A percentile compares a stretch with the other conserved stretches of the same genome.
These are phyloP conservation scores for Caenorhabditis angaria DNA, from an alignment of 2,888 invertebrate species.

Conservation along the genomic window DNA sequence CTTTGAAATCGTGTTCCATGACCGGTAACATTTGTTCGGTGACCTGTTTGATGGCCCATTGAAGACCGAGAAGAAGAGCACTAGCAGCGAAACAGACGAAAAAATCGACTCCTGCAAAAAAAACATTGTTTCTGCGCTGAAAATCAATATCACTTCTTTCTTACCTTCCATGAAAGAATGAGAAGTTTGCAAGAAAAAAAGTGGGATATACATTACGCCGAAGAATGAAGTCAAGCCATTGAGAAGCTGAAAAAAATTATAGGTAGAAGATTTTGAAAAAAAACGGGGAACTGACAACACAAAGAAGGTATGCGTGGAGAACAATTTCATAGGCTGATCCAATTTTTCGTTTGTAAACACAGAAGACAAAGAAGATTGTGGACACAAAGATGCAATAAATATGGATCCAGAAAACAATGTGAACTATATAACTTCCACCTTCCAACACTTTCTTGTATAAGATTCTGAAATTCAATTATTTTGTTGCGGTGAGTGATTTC, in stretches of 20 bases:
- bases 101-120: constrained; percentile 26
- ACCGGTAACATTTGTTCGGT: constrained; percentile 56
- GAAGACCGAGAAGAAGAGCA: constrained; percentile 25
- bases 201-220: constrained; percentile 53
- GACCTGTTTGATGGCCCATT: constrained; percentile 36
- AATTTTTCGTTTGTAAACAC: constrained; percentile 49
- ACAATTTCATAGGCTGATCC: constrained; percentile 56
- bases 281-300: constrained; percentile 45
- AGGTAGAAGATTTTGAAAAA: background rate
- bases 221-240: constrained; percentile 56
- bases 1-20: constrained; percentile 52
- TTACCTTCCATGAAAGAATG: constrained; percentile 51
- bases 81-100: constrained; percentile 32
- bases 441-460: constrained; percentile 45
- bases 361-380: constrained; percentile 46
- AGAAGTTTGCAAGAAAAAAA: constrained; percentile 53
- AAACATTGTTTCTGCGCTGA: background rate
- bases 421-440: constrained; percentile 42
- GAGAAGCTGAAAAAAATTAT: constrained; percentile 46
- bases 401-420: constrained; percentile 55
- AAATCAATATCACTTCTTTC: background rate
- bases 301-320: constrained; percentile 54
- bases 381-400: constrained; percentile 43
- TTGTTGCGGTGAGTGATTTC: background rate
- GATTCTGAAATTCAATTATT: constrained; percentile 52